Evolutionary conservation across 1,140 invertebrate genomes (phyloP).

Genomic region (Patella vulgata): DNA sequence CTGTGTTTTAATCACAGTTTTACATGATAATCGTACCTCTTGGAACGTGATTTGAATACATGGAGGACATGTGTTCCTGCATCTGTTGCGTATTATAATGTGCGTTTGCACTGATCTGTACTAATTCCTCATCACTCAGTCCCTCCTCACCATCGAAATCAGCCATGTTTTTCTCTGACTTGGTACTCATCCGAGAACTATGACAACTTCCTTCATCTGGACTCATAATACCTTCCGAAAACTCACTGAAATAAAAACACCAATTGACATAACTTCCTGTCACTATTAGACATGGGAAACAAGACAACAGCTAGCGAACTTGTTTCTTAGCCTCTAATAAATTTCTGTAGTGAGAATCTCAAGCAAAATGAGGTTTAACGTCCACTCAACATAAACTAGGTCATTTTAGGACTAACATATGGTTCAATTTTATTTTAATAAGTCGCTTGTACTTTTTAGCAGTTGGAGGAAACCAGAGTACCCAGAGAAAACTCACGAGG

Average conservation of each 20-base stretch:
- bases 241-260: conserved; percentile 52
- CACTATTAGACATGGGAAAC: conserved; percentile 26
- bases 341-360: no score
- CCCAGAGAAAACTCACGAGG: no score
- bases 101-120: conserved; percentile 71
- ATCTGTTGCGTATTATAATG: conserved; percentile 56
- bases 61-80: conserved; percentile 62
- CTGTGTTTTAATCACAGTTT: conserved; percentile 78
- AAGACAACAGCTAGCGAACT: background rate
- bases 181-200: conserved; percentile 88
- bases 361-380: no score
- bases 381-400: no score
- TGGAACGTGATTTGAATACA: conserved; percentile 59
- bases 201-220: conserved; percentile 69
- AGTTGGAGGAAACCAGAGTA: no score
- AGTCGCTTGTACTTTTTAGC: no score
- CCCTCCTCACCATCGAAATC: conserved; percentile 92
- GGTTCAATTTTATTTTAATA: no score
- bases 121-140: conserved; percentile 84
- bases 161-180: conserved; percentile 94
- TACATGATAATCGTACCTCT: conserved; percentile 21
- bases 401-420: no score
- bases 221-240: conserved; percentile 72
- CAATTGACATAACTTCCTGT: conserved; percentile 20
- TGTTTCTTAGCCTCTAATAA: no score